These are phyloP conservation scores for Oreocharis arfaki DNA, from an alignment of 2,113 vertebrate species.

Conservation along the genomic window DNA sequence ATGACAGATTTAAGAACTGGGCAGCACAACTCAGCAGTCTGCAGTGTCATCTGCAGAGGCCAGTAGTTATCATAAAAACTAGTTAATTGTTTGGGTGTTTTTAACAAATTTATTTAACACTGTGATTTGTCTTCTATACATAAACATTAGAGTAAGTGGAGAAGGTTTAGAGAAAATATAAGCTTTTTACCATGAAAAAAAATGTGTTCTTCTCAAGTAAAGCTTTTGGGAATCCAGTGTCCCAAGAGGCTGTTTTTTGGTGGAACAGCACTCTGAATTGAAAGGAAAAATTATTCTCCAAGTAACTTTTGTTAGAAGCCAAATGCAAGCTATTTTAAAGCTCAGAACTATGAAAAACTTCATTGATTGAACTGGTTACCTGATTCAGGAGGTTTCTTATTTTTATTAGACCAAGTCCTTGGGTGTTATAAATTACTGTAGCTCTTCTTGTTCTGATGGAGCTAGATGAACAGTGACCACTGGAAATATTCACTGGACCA, in stretches of 20 bases:
- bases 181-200: neutral
- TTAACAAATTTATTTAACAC: neutral
- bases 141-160: neutral
- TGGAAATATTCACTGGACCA: neutral
- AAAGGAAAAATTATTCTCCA: neutral
- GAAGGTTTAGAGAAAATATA: neutral
- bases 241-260: neutral
- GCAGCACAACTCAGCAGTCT: neutral
- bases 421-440: neutral
- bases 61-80: neutral
- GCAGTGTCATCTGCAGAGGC: neutral
- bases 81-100: neutral
- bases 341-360: neutral
- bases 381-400: neutral
- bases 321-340: neutral
- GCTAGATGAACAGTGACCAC: neutral
- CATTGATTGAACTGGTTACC: neutral
- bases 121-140: neutral
- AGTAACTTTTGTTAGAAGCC: neutral
- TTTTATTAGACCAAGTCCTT: neutral
- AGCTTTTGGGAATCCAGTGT: neutral
- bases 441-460: neutral
- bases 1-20: neutral
- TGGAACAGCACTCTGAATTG: neutral
- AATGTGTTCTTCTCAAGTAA: neutral